Base-by-base conservation (phyloP, 2,797 vertebrate genomes). In the Potorous gilbertii region DNA sequence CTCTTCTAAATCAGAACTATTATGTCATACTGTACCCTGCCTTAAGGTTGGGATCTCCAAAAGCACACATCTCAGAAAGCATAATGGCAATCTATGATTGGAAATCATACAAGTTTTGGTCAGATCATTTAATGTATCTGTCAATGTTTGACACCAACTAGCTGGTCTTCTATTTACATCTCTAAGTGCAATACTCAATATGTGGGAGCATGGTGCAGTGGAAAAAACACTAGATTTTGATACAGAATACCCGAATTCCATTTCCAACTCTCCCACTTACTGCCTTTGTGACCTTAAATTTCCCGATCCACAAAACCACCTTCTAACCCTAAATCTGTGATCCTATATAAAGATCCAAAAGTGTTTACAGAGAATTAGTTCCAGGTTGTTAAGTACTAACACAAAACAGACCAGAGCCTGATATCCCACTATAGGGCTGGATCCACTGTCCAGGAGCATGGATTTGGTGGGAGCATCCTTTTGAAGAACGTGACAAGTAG, bases 1-100 rank as follows among this genome's bases (percentile, higher is more conserved):
- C 8, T 12, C 27, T 2, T 21, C 40, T 5, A 1, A 52, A 40
- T 18, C 0, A 0, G 21, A 29, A 0, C 0, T 11, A 57, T 40
- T 3, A n/a, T 46, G 9, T 46, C 21, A 46, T 81, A 5, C 55
- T 28, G 5, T 12, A 21, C 3, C 28, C 21, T 55, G 0, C 40
- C 66, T 27, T 55, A 54, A 52, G 57, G 91, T 92, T 1, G 54
- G 34, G 34, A 59, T 29, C 59, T 13, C 29, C 40, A 18, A 31
- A 55, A 29, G 55, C 56, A 28, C 55, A 90, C 56, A 21, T 8
- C 46, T 24, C 27, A 92, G 81, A 52, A 91, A 18, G 54, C 55
- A 74, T 55, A 90, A 87, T 29, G 0, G 4, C 28, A 29, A 12
- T 89, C 29, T 9, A 8, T 54, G 11, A 54, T 21, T 31, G 28